Percentiles rank a stretch among this genome's conserved stretches.
Evolutionary conservation across 2,113 vertebrate genomes (phyloP).

Genomic region (Microtus montanus): DNA sequence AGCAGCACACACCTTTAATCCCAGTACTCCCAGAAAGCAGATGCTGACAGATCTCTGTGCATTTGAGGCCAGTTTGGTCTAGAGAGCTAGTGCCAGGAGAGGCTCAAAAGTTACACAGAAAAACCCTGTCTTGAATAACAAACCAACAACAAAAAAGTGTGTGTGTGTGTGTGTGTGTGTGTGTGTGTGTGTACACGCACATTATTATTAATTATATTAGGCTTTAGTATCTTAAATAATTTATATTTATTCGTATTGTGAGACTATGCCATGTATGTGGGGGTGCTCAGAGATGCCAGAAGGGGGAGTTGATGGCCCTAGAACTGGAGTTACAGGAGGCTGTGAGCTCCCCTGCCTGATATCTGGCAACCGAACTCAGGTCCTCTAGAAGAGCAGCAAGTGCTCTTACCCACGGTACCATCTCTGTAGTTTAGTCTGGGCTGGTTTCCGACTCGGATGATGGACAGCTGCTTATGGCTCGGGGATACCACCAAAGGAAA

Average conservation of each 20-base stretch:
- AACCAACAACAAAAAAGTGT: neutral
- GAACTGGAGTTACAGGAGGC: neutral
- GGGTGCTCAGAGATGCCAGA: neutral
- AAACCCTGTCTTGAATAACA: neutral
- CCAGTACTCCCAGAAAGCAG: neutral
- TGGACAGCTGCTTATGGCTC: neutral
- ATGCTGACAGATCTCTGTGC: neutral
- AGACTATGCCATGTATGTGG: neutral
- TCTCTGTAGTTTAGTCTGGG: neutral
- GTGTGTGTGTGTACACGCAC: accelerated
- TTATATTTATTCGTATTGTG: neutral
- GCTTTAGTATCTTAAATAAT: neutral
- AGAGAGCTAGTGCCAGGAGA: neutral
- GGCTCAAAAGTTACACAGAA: neutral
- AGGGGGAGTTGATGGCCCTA: too few relatives aligned
- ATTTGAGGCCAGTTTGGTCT: neutral
- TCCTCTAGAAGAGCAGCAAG: neutral
- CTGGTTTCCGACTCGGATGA: neutral
- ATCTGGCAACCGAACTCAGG: neutral
- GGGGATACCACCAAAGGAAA: slow-evolving; percentile 53
- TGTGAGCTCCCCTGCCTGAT: neutral
- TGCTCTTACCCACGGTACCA: neutral
- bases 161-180: neutral
- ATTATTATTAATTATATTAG: neutral
- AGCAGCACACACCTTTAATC: neutral